Percentiles rank a stretch among this genome's conserved stretches.
These are phyloP conservation scores for Notodonta ziczac DNA, from an alignment of 2,888 invertebrate genomes.

Conservation along the genomic window DNA sequence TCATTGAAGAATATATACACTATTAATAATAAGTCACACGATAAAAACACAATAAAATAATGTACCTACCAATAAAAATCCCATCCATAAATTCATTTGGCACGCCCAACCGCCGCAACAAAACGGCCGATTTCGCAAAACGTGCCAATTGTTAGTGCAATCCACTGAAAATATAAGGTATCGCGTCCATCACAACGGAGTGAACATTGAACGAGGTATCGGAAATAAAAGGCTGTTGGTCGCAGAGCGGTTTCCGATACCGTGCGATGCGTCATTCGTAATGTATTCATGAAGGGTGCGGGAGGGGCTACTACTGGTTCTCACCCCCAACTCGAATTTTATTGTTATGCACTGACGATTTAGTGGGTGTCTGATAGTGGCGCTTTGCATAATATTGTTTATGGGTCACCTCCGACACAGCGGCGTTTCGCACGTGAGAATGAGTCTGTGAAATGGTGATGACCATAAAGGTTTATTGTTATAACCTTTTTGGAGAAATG, in stretches of 20 bases:
- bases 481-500: background rate
- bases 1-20: background rate
- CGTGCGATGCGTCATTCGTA: conserved; percentile 42
- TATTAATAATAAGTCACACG: background rate
- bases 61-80: background rate
- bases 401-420: background rate
- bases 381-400: conserved; percentile 9
- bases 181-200: conserved; percentile 48
- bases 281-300: conserved; percentile 43
- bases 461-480: background rate
- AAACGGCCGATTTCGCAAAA: conserved; percentile 4
- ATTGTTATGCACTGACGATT: conserved; percentile 20
- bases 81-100: conserved; percentile 6
- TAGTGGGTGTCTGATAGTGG: conserved; percentile 6
- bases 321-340: conserved; percentile 26
- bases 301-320: conserved; percentile 18
- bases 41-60: background rate
- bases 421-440: conserved; percentile 3
- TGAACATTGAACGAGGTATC: conserved; percentile 53
- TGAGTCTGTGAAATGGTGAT: conserved; percentile 4
- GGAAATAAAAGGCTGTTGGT: conserved; percentile 54
- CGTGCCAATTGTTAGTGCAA: conserved; percentile 7
- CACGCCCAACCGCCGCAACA: background rate
- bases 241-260: conserved; percentile 49
- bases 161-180: conserved; percentile 35